Percentiles rank a stretch among this genome's conserved stretches.
Conservation (phyloP, 2,113 vertebrate species). For the Grammatotria lemairii region DNA sequence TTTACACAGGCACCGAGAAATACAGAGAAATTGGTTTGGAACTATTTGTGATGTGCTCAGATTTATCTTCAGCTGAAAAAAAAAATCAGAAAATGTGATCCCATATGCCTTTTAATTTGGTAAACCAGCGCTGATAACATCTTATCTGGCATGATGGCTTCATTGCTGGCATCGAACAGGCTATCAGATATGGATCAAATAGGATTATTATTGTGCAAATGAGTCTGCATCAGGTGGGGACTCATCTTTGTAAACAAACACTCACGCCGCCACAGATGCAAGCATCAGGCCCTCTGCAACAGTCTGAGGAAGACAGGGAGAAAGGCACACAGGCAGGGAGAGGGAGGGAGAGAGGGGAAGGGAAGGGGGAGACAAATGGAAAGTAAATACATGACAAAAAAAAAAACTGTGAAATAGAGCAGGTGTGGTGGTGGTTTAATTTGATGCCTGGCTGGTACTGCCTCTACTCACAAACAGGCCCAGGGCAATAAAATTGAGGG, state of each 20-base stretch:
- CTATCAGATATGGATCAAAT: constrained; percentile 8
- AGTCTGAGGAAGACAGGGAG: constrained; percentile 55
- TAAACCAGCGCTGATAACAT: background rate
- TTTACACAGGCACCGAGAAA: background rate
- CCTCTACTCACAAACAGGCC: constrained; percentile 78
- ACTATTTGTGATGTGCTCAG: background rate
- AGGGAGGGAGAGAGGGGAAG: background rate
- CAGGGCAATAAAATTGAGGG: constrained; percentile 79
- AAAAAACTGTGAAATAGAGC: background rate
- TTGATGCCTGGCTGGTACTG: constrained; percentile 40
- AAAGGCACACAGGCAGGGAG: background rate
- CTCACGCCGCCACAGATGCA: constrained; percentile 73
- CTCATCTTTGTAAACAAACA: constrained; percentile 24
- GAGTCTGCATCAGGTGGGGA: background rate
- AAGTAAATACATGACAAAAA: constrained; percentile 5
- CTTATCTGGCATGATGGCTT: constrained; percentile 23
- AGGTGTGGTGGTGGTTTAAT: constrained; percentile 16
- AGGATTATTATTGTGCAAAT: constrained; percentile 38
- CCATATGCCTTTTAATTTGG: background rate
- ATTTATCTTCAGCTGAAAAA: background rate
- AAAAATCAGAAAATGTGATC: background rate
- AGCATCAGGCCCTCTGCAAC: constrained; percentile 72
- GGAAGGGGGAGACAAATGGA: background rate
- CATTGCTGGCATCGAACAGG: background rate
- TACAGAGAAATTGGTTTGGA: background rate